Conservation (phyloP, 2,797 vertebrate genomes). For the Malurus leucopterus region DNA sequence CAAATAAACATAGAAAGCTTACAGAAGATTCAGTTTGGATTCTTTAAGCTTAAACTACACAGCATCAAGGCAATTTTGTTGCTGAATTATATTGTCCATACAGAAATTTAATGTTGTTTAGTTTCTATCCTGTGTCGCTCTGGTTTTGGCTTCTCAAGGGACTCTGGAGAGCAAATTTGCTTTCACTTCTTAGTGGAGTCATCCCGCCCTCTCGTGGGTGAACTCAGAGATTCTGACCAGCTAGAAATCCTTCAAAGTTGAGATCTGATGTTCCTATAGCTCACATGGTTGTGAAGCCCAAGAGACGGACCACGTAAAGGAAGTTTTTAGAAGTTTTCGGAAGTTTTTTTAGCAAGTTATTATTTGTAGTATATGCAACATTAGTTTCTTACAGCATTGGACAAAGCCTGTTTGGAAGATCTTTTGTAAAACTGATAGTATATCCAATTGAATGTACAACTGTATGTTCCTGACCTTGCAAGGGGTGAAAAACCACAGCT, state of each 20-base stretch:
- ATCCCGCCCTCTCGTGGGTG: background rate
- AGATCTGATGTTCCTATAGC: background rate
- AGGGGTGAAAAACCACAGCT: background rate
- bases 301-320: background rate
- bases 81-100: background rate
- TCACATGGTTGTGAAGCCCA: background rate
- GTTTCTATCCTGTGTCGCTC: background rate
- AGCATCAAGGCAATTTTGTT: background rate
- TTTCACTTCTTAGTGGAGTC: background rate
- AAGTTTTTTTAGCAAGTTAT: background rate
- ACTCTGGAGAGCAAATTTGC: background rate
- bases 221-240: background rate
- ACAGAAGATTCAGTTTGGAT: background rate
- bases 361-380: background rate
- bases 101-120: background rate
- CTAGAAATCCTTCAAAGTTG: background rate
- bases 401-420: background rate
- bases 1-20: background rate
- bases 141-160: background rate
- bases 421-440: background rate
- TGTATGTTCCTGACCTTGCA: background rate
- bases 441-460: background rate
- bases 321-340: background rate
- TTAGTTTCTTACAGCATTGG: background rate
- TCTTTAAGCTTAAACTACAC: background rate